phyloP scores from a whole-genome alignment of 2,888 invertebrate species.

The Polylopha cassiicola region DNA sequence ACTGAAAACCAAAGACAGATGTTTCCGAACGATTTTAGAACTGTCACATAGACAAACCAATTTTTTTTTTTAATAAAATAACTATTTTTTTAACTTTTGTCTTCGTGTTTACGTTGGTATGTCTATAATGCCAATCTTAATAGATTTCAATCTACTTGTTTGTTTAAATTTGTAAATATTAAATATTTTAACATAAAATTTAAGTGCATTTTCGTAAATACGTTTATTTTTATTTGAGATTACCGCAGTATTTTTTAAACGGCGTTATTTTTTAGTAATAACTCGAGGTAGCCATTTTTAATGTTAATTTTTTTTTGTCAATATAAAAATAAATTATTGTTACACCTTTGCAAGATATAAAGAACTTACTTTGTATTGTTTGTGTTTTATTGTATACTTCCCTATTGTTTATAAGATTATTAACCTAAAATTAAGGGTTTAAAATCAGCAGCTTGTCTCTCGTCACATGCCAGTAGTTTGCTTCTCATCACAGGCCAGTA shows the following conservation, averaged over 20 bases:
- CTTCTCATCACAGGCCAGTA: no score
- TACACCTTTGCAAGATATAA: slow-evolving; percentile 68
- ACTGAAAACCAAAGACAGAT: slow-evolving; percentile 47
- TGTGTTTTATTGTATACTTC: slow-evolving; percentile 39
- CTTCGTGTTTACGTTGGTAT: no score
- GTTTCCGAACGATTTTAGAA: slow-evolving; percentile 26
- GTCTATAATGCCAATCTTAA: no score
- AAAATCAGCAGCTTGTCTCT: no score
- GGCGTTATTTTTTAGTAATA: slow-evolving; percentile 40
- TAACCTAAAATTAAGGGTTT: no score
- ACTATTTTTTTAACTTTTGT: slow-evolving; percentile 27
- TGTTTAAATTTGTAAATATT: slow-evolving; percentile 27
- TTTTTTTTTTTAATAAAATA: slow-evolving; percentile 32
- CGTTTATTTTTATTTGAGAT: slow-evolving; percentile 36
- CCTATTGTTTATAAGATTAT: neutral
- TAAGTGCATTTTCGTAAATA: slow-evolving; percentile 29
- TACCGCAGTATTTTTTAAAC: slow-evolving; percentile 58
- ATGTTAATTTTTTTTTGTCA: slow-evolving; percentile 58
- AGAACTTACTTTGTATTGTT: slow-evolving; percentile 64
- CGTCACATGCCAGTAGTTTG: no score
- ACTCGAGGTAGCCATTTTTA: slow-evolving; percentile 58
- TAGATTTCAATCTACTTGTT: slow-evolving; percentile 18
- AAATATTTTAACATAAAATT: slow-evolving; percentile 23
- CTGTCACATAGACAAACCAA: slow-evolving; percentile 36
- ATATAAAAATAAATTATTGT: slow-evolving; percentile 72